phyloP scores from a whole-genome alignment of 2,113 vertebrate genomes.

The Labrus mixtus region DNA sequence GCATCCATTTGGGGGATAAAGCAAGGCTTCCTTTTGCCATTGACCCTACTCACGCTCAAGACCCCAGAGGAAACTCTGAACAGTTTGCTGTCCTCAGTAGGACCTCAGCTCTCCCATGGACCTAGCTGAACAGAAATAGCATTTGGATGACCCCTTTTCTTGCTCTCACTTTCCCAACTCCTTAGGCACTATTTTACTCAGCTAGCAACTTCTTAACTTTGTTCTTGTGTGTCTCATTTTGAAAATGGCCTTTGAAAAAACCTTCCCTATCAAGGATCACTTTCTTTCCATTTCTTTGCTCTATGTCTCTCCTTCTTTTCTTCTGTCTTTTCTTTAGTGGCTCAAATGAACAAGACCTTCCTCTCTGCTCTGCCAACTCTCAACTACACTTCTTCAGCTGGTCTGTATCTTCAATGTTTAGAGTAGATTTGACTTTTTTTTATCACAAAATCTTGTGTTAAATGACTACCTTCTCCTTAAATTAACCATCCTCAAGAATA shows the following conservation, averaged over 20 bases:
- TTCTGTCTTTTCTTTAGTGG: constrained; percentile 58
- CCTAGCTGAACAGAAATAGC: constrained; percentile 25
- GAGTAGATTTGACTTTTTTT: too few relatives aligned
- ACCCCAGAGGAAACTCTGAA: constrained; percentile 14
- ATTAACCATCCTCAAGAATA: neutral
- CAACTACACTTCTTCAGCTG: constrained; percentile 67
- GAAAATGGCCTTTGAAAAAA: constrained; percentile 9
- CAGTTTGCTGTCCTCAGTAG: constrained; percentile 4
- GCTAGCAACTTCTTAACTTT: constrained; percentile 12
- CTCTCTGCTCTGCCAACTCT: constrained; percentile 73
- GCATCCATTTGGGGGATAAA: constrained; percentile 8
- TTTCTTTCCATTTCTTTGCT: constrained; percentile 56
- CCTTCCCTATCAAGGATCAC: constrained; percentile 31
- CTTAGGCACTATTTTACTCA: constrained; percentile 19
- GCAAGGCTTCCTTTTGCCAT: neutral
- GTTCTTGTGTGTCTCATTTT: constrained; percentile 21
- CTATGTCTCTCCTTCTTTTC: constrained; percentile 46
- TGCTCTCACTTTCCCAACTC: neutral
- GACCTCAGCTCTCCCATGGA: constrained; percentile 4
- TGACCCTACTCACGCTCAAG: neutral
- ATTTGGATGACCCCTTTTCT: constrained; percentile 10
- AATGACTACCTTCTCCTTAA: neutral
- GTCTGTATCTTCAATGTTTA: constrained; percentile 67
- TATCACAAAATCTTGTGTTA: neutral
- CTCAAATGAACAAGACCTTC: constrained; percentile 51